phyloP scores from a whole-genome alignment of 92 coral and sea anemone genomes.

The Paramuricea clavata region DNA sequence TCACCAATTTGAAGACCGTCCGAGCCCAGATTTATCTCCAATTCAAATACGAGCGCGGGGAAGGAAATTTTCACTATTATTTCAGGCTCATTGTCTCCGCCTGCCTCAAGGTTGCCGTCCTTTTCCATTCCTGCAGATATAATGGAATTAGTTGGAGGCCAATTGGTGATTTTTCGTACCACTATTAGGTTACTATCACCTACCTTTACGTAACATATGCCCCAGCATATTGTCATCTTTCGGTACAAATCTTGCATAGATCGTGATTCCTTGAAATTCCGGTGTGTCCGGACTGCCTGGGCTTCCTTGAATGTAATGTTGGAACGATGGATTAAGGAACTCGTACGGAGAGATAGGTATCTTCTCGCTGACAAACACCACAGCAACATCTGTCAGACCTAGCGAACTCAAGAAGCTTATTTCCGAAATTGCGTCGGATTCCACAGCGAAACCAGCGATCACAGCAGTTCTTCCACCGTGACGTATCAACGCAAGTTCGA shows the following conservation, averaged over 20 bases:
- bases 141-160: not conserved
- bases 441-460: conserved; percentile 27
- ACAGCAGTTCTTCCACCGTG: conserved; percentile 18
- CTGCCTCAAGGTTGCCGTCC: not conserved
- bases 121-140: not conserved
- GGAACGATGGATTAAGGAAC: not conserved
- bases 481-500: not conserved
- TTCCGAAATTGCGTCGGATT: not conserved
- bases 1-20: not conserved
- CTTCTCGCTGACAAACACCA: conserved; percentile 11
- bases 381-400: conserved; percentile 2
- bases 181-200: too few relatives aligned
- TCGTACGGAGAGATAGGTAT: not conserved
- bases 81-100: not conserved
- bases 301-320: not conserved
- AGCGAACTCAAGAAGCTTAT: not conserved
- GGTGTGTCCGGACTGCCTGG: too few relatives aligned
- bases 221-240: not conserved
- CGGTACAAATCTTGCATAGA: conserved; percentile 21
- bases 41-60: conserved; percentile 7
- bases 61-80: conserved; percentile 3
- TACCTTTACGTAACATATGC: not conserved
- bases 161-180: too few relatives aligned
- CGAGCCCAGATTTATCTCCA: not conserved
- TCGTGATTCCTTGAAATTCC: not conserved